Conservation (phyloP, 2,797 vertebrate species). For the Petrocephalus schoutedeni region DNA sequence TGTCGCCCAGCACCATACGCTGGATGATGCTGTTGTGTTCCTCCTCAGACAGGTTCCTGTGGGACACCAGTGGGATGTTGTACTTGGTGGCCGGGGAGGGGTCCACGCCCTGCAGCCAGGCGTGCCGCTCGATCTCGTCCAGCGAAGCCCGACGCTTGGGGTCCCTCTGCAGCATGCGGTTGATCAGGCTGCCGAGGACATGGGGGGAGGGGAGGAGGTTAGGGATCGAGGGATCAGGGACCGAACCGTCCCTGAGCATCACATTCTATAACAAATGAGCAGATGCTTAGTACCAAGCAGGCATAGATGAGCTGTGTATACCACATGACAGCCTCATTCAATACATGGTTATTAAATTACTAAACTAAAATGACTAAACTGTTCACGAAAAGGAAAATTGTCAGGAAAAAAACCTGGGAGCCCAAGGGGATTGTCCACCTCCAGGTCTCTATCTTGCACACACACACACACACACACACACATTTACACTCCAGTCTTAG, state of each 20-base stretch:
- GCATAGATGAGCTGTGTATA: neutral
- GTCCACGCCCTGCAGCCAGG: slow-evolving; percentile 93
- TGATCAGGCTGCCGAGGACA: slow-evolving; percentile 73
- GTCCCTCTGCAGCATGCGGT: slow-evolving; percentile 93
- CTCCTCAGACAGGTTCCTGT: slow-evolving; percentile 92
- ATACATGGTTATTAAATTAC: neutral
- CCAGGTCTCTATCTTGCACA: too few relatives aligned
- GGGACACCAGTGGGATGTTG: slow-evolving; percentile 91
- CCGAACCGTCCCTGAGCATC: neutral
- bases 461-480: too few relatives aligned
- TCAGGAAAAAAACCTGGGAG: too few relatives aligned
- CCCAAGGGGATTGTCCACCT: too few relatives aligned
- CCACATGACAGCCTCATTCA: neutral
- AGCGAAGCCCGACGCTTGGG: slow-evolving; percentile 86
- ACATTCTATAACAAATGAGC: neutral
- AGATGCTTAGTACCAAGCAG: neutral
- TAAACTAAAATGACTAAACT: neutral
- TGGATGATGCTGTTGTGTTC: slow-evolving; percentile 97
- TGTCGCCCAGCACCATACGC: slow-evolving; percentile 95
- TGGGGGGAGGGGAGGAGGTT: neutral
- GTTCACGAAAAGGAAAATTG: too few relatives aligned
- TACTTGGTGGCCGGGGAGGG: slow-evolving; percentile 94
- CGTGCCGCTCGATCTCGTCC: slow-evolving; percentile 89
- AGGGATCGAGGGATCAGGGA: slow-evolving; percentile 17
- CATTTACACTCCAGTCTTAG: too few relatives aligned